Conservation (phyloP, 2,888 invertebrate species). For the Drosophila nr. perissopoda region DNA sequence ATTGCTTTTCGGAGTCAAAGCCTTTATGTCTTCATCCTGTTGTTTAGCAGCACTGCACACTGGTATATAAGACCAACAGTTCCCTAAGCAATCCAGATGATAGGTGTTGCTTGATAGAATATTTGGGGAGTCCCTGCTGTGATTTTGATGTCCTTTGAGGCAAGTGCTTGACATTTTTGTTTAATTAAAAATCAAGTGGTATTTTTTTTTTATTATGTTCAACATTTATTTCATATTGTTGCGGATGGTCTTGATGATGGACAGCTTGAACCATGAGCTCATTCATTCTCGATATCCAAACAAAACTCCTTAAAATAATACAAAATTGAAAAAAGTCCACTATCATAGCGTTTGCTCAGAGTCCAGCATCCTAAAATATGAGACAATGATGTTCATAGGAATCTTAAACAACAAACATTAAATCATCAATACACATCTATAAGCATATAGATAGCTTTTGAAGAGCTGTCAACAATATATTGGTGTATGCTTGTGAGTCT, state of each 20-base stretch:
- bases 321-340: background rate
- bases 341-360: constrained; percentile 9
- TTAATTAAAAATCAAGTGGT: constrained; percentile 49
- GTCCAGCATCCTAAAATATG: constrained; percentile 31
- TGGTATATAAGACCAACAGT: constrained; percentile 11
- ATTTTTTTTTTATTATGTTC: constrained; percentile 50
- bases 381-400: constrained; percentile 9
- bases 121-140: constrained; percentile 45
- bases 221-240: constrained; percentile 71
- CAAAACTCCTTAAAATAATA: constrained; percentile 3
- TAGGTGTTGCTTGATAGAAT: constrained; percentile 9
- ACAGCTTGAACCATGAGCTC: constrained; percentile 18
- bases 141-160: constrained; percentile 7
- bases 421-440: constrained; percentile 40
- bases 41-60: constrained; percentile 1
- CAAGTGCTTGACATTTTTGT: constrained; percentile 1
- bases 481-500: background rate
- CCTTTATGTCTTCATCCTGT: constrained; percentile 1
- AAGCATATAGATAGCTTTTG: constrained; percentile 13
- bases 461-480: constrained; percentile 3
- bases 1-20: constrained; percentile 32
- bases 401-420: constrained; percentile 40
- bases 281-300: constrained; percentile 21
- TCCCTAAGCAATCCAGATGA: background rate
- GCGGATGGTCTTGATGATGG: constrained; percentile 37